Base-by-base conservation (phyloP, 2,113 vertebrate species). In the Clarias gariepinus region DNA sequence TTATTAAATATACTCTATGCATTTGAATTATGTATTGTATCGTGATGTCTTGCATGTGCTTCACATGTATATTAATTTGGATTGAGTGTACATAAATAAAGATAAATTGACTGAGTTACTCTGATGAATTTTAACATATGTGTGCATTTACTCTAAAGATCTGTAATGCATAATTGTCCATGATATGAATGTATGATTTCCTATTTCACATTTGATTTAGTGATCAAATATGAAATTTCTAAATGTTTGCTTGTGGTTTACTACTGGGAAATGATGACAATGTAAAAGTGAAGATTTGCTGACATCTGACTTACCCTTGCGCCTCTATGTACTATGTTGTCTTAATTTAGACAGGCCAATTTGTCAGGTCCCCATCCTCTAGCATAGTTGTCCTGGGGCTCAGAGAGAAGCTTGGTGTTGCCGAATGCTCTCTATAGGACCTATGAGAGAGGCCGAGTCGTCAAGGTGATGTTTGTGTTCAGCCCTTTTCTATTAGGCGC, bases 21-120 rank as follows among this genome's bases (percentile, higher is more conserved):
- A 86, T 91, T 92, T 92, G n/a, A 60, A 41, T 90, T 90, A 74
- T 83, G 85, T 91, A 91, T 89, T 82, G 87, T 90, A 93, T 91
- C 91, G 92, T 91, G 89, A 93, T 90, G 91, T 91, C 91, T 94
- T 94, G 94, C 94, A 95, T 95, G 94, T 94, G 91, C 92, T 93
- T 91, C 92, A 90, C 91, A 90, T 94, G 91, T 95, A 91, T 85
- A 92, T 93, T 93, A 92, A 93, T 92, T 89, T 93, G 89, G 92
- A 93, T 93, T 92, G 87, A 89, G 90, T 94, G 93, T 68, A 92
- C 94, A 95, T 94, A 93, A 95, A 88, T 87, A 87, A 95, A 94
- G 63, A 91, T 90, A 89, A n/a, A n/a, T n/a, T n/a, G n/a, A 64
- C 58, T 77, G 73, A 88, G 25, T 58, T 63, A 8, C 3, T 71